phyloP scores from a whole-genome alignment of 2,888 invertebrate genomes.

The Lithophane ornitopus region DNA sequence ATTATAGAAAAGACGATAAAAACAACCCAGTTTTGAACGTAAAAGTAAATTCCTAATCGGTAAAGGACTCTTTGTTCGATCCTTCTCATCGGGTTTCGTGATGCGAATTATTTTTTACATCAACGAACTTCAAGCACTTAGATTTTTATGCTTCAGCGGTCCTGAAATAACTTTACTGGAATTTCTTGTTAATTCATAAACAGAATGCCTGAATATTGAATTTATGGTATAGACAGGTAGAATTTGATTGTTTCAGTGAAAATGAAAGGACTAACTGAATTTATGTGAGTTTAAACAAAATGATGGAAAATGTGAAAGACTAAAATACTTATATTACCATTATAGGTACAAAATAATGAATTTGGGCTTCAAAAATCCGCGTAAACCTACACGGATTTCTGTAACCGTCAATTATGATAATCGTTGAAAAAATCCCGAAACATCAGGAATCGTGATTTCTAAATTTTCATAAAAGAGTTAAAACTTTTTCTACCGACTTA shows the following conservation, averaged over 20 bases:
- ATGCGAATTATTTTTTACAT: conserved; percentile 49
- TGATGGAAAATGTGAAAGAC: not conserved
- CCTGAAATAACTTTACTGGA: not conserved
- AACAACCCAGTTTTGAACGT: not conserved
- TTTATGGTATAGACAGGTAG: not conserved
- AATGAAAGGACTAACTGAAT: not conserved
- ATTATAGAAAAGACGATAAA: not conserved
- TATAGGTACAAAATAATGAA: not conserved
- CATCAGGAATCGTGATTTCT: not conserved
- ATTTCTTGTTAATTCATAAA: conserved; percentile 27
- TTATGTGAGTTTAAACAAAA: not conserved
- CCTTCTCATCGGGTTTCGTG: conserved; percentile 37
- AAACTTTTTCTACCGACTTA: not conserved
- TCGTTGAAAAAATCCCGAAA: not conserved
- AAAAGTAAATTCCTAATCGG: conserved; percentile 32
- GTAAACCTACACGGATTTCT: too few relatives aligned
- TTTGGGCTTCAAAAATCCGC: not conserved
- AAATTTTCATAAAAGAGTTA: not conserved
- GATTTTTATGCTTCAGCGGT: conserved; percentile 24
- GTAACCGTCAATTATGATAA: not conserved
- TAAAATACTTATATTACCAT: too few relatives aligned
- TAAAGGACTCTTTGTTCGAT: conserved; percentile 26
- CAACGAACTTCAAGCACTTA: conserved; percentile 42
- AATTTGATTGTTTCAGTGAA: conserved; percentile 20
- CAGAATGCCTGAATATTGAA: conserved; percentile 9